These are phyloP conservation scores for Troides helena DNA, from an alignment of 2,888 invertebrate genomes.

Conservation along the genomic window DNA sequence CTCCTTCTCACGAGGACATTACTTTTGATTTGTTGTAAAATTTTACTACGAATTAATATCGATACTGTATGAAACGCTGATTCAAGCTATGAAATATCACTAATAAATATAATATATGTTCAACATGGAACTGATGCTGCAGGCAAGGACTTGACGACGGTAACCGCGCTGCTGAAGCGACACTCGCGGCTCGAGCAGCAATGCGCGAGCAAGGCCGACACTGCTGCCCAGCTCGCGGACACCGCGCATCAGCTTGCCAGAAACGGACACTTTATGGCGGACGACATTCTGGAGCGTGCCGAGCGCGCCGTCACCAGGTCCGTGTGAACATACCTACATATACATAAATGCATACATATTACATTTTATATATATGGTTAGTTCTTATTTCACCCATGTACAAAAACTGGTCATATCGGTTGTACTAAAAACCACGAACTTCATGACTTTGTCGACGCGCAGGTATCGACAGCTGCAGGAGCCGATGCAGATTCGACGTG, in stretches of 20 bases:
- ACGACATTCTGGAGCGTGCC: slow-evolving; percentile 89
- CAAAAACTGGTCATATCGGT: no score
- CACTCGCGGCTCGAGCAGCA: slow-evolving; percentile 93
- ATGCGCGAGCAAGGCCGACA: slow-evolving; percentile 90
- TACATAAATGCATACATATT: no score
- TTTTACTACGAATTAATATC: no score
- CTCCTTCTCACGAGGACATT: no score
- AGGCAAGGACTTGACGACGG: slow-evolving; percentile 94
- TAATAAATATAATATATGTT: no score
- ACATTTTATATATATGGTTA: no score
- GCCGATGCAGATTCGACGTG: slow-evolving; percentile 93
- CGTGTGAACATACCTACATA: neutral
- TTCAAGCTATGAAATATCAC: no score
- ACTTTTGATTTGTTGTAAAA: no score
- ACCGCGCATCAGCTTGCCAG: slow-evolving; percentile 89
- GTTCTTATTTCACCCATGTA: no score
- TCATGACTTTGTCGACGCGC: slow-evolving; percentile 8
- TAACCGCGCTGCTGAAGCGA: slow-evolving; percentile 89
- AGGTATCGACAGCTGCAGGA: slow-evolving; percentile 91
- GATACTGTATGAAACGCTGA: no score
- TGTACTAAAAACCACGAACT: no score
- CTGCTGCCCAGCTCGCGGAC: slow-evolving; percentile 88
- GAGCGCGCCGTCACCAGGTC: slow-evolving; percentile 57
- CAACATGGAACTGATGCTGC: slow-evolving; percentile 8
- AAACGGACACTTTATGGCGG: slow-evolving; percentile 92